Evolutionary conservation across 2,797 vertebrate species (phyloP), one percentile per base, ranked within the genome.

Genomic region (Poecile montanus): DNA sequence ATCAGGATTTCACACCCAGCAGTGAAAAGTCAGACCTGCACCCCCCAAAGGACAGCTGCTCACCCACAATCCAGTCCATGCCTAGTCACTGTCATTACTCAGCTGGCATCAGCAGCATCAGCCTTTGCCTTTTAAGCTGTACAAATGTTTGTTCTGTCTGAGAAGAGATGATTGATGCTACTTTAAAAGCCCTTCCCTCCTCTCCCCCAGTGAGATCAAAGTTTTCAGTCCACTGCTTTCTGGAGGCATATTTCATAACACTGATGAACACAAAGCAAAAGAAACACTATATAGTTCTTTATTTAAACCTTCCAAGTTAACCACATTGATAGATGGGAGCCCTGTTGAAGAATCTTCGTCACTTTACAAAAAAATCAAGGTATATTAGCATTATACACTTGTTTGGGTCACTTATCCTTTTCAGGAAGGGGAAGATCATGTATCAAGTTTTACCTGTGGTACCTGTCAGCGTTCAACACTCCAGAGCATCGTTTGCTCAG

Each of bases 281-380:
- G 3, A 58, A 88, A 73, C 13, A 27, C 34, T 32, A 32, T 7
- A 22, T 9, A 84, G 47, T 26, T 20, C 27, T 81, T 89, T 80
- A 72, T 89, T 94, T 89, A 89, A 91, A 81, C 20, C 25, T 89
- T 67, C 20, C 29, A 32, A 14, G 67, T 66, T 66, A 91, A 87
- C 22, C 1, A 23, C 20, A 48, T 5, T 40, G 47, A 71, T 27
- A 71, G 83, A 80, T 21, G n/a, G 51, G 38, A 61, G 26, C 13
- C 38, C 42, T 51, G 38, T 4, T 63, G 68, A 80, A 92, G 40
- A 38, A 86, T 25, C 25, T 25, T 25, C n/a, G 10, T 20, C 45
- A 30, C 23, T 47, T 63, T 36, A 25, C 36, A 17, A 73, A 34
- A 68, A 57, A 68, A 63, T 17, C 32, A 21, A 71, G 50, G 11